Evolutionary conservation across 2,888 invertebrate genomes (phyloP), one percentile per base, ranked within the genome.

Genomic region (Heliconius charithonia): DNA sequence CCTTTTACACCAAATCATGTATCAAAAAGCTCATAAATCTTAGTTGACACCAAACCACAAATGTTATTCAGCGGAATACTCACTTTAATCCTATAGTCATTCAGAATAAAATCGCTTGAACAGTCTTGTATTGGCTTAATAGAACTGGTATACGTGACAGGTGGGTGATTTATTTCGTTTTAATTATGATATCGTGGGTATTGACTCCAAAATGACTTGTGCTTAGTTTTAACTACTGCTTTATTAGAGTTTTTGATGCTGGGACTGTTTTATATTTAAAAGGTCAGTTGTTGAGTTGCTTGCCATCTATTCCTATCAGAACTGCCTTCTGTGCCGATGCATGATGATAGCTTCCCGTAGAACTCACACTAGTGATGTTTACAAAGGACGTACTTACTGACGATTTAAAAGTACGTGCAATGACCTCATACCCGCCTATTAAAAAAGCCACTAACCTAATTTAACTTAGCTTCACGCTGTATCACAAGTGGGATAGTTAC

Each of bases 11-110:
- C 19, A 37, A 72, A 72, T 72, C 56, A 37, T 72, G 32, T 56
- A 56, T 72, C 37, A 80, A 59, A 80, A 77, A 80, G 70, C 77
- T 77, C 32, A 80, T 80, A 80, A 80, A 80, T 80, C 79, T 75
- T 77, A 59, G 65, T 66, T 75, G 70, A 65, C 51, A 75, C 56
- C 74, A 66, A 59, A 51, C 27, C 29, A 59, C n/a, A 19, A 63
- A 56, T 56, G 25, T 25, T n/a, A 37, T 72, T 56, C 32, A 66
- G 32, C 56, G 37, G 2, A 77, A 32, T 59, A 9, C 66, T 16
- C 27, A 22, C 72, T 65, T 56, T 77, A 72, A n/a, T 56, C 13
- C 29, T 45, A 25, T 56, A 9, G 19, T 0, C 0, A 66, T 66
- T 45, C 13, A 37, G n/a, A 37, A 27, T 25, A 77, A 37, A 65